Evolutionary conservation across 2,797 vertebrate genomes (phyloP).

Genomic region (Malacoraja senta): DNA sequence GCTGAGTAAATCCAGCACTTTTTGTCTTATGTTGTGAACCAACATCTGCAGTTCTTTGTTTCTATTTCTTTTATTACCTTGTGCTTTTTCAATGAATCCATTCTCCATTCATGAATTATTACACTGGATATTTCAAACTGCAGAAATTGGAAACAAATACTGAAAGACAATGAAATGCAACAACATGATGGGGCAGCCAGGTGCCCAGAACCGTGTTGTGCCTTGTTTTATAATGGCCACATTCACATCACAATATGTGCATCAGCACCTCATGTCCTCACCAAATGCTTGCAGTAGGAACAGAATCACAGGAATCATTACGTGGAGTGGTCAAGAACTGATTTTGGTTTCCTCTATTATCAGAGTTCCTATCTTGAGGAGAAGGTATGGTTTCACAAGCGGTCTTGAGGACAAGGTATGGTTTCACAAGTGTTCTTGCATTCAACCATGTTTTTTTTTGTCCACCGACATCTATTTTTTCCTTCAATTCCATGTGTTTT

Average conservation of each 20-base stretch:
- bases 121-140: neutral
- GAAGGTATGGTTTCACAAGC: neutral
- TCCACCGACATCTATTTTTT: neutral
- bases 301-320: neutral
- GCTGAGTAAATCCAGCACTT: too few species aligned
- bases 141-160: neutral
- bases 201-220: too few species aligned
- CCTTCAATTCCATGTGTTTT: neutral
- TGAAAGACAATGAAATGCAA: neutral
- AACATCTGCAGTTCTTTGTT: too few species aligned
- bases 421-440: neutral
- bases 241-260: neutral
- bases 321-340: neutral
- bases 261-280: neutral
- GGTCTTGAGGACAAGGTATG: too few species aligned
- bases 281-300: neutral
- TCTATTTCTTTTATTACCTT: neutral
- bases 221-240: neutral
- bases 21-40: too few species aligned
- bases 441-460: neutral
- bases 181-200: neutral
- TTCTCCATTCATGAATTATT: neutral
- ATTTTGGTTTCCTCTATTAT: neutral
- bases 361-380: neutral
- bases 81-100: neutral